Evolutionary conservation across 1,140 invertebrate genomes (phyloP), one percentile per base, ranked within the genome.

Genomic region (Solen grandis): DNA sequence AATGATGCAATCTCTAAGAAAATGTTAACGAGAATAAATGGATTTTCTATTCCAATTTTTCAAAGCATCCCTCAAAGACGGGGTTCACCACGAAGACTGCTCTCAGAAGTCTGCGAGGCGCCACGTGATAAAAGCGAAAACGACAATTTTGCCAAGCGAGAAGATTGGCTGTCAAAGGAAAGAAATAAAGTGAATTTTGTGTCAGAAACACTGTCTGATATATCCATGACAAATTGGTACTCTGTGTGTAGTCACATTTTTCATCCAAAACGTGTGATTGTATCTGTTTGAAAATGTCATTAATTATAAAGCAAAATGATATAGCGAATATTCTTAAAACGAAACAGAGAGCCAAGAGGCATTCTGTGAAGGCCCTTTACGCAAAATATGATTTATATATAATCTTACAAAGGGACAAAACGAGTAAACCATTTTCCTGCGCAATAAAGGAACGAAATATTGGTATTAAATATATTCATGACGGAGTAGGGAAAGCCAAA

Each of bases 131-230:
- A 80, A 80, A 80, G 77, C 68, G 59, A 63, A 62, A 52, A 70
- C 57, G 63, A 78, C 68, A 63, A 57, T 60, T 70, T 62, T 69
- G 76, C 65, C 59, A 60, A 41, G 22, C 50, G 16, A 52, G 68
- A 63, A 52, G 77, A 80, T 80, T 80, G 59, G 55, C 31, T 80
- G 77, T 80, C 77, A 80, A 70, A 54, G 60, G 22, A 27, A 36
- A 65, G 77, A 80, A 80, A 80, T 80, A 72, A 80, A 80, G 38
- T 80, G 77, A 72, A 80, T 72, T 72, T 73, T 57, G 50, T 80
- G 77, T 80, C 77, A 73, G 77, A 63, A 65, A 73, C 77, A 72
- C 59, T 25, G 29, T 29, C 57, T 60, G 29, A 16, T 4, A 2
- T n/a, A 60, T 19, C 29, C 31, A 72, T 80, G 76, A 79, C 41